Evolutionary conservation across 2,888 invertebrate genomes (phyloP), one percentile per base, ranked within the genome.

Genomic region (Leucania comma): DNA sequence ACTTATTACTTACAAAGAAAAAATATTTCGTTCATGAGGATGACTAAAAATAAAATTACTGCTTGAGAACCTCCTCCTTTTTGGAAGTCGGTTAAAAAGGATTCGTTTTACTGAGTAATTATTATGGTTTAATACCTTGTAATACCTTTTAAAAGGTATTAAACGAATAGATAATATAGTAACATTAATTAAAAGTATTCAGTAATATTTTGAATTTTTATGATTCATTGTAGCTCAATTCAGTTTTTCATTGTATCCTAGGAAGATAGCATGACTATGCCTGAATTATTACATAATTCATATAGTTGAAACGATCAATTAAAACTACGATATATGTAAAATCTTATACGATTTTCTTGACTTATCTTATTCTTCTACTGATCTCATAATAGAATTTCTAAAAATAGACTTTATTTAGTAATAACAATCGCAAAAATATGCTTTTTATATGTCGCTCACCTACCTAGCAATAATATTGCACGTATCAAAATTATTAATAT

Each of bases 351-450:
- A 68, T 46, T 58, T 10, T 72, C 26, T 69, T 56, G 54, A 29
- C 54, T 76, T 60, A 58, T 26, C 38, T 62, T 42, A 58, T 61
- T 2, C 1, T 24, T 35, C 48, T 63, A 53, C 17, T 20, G 66
- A 35, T 75, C 58, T 77, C 71, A 50, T 70, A 50, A 29, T 70
- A 63, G 26, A 42, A 54, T 54, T 50, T 63, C 62, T 38, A 64
- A 64, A 69, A 64, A 60, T 60, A 68, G n/a, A 66, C 22, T 56
- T 54, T 2, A 38, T 67, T 53, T 50, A 29, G 17, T 42, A 50
- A 50, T 50, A 76, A 73, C 42, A 56, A 59, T n/a, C 38, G 32
- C 12, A 66, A 58, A 58, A 72, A 75, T 46, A 59, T 58, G 20
- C 24, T 38, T 48, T 75, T 22, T 50, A 12, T 14, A 32, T 59